phyloP scores from a whole-genome alignment of 2,113 vertebrate species.

The Indicator indicator region DNA sequence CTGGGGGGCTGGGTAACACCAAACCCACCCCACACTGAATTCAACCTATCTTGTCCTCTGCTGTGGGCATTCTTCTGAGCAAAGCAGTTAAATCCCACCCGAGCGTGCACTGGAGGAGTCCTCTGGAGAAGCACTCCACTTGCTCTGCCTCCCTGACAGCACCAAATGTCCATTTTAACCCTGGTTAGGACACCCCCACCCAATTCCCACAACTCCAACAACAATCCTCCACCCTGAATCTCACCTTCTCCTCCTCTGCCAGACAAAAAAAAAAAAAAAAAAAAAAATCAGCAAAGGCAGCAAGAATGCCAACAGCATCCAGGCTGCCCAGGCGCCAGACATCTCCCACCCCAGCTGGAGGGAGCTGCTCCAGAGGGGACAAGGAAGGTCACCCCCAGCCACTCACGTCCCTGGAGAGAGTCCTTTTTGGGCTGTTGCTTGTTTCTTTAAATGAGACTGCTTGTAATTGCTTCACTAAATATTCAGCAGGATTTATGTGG shows the following conservation, averaged over 20 bases:
- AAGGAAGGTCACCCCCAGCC: constrained; percentile 31
- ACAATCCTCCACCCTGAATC: neutral
- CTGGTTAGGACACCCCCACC: neutral
- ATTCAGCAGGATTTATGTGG: constrained; percentile 64
- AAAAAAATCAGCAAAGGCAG: neutral
- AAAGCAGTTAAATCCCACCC: neutral
- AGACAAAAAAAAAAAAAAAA: neutral
- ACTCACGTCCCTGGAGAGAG: neutral
- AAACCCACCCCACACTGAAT: neutral
- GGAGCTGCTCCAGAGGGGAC: neutral
- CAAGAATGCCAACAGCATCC: neutral
- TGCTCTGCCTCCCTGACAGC: neutral
- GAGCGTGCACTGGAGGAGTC: neutral
- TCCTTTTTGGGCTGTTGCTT: neutral
- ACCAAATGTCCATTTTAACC: neutral
- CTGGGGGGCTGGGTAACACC: neutral
- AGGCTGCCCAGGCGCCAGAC: neutral
- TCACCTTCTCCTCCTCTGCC: neutral
- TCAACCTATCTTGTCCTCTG: neutral
- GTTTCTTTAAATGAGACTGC: constrained; percentile 53
- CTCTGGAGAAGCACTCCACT: neutral
- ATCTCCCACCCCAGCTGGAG: neutral
- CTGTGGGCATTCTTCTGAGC: neutral
- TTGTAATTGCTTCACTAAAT: constrained; percentile 63
- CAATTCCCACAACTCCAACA: neutral